A percentile compares a stretch with the other conserved stretches of the same genome.
Conservation (phyloP, 2,113 vertebrate genomes). For the human region GRCh38 chr20:54144501-54145000, state of each 20-base stretch:
- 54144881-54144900: background rate
- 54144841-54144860: background rate
- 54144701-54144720: background rate
- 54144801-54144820: background rate
- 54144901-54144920: constrained; percentile 5
- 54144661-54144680: too few species aligned
- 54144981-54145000: constrained; percentile 69
- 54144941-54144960: background rate
- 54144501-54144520: background rate
- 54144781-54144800: background rate
- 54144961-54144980: constrained; percentile 68
- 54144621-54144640: too few species aligned
- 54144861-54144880: background rate
- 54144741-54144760: background rate
- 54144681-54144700: too few species aligned
- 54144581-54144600: too few species aligned
- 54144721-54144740: background rate
- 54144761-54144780: background rate
- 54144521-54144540: background rate
- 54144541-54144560: background rate
- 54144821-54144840: background rate
- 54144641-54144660: too few species aligned
- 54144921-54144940: background rate
- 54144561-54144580: too few species aligned
- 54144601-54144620: too few species aligned